Conservation (phyloP, 2,888 invertebrate genomes). For the Lordiphosa andalusiaca region DNA sequence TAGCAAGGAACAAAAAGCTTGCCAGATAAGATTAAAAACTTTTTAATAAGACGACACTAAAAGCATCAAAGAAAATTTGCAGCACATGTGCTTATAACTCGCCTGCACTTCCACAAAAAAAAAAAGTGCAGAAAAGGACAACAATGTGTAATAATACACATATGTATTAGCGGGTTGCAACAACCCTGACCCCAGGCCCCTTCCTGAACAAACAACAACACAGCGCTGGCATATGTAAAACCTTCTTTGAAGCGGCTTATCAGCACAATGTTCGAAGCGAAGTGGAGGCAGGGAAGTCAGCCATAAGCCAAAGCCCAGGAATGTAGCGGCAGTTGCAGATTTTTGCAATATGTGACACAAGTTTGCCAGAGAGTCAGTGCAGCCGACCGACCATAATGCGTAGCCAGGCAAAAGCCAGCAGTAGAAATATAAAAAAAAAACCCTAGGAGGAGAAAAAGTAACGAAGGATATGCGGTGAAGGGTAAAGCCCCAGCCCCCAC, state of each 20-base stretch:
- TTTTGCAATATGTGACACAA: conserved; percentile 72
- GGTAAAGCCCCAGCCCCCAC: conserved; percentile 32
- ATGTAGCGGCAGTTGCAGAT: conserved; percentile 39
- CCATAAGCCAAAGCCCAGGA: conserved; percentile 63
- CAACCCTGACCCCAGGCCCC: conserved; percentile 21
- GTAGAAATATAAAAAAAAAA: conserved; percentile 3
- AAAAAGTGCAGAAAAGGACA: conserved; percentile 58
- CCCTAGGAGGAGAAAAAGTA: conserved; percentile 6
- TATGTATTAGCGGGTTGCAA: conserved; percentile 36
- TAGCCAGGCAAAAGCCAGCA: conserved; percentile 29
- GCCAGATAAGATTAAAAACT: conserved; percentile 64
- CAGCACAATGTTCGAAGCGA: conserved; percentile 42
- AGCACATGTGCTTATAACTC: conserved; percentile 43
- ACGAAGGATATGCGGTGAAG: conserved; percentile 55
- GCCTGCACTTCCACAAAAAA: conserved; percentile 11
- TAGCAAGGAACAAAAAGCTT: conserved; percentile 41
- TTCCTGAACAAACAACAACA: conserved; percentile 3
- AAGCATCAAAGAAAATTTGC: conserved; percentile 68
- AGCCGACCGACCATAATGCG: conserved; percentile 37
- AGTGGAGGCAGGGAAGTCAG: conserved; percentile 33
- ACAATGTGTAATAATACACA: conserved; percentile 69
- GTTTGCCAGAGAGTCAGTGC: conserved; percentile 28
- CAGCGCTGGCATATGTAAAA: conserved; percentile 64
- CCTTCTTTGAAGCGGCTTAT: conserved; percentile 68
- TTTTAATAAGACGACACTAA: conserved; percentile 73